Base-by-base conservation (phyloP, 2,113 vertebrate species). In the Atrichornis clamosus region DNA sequence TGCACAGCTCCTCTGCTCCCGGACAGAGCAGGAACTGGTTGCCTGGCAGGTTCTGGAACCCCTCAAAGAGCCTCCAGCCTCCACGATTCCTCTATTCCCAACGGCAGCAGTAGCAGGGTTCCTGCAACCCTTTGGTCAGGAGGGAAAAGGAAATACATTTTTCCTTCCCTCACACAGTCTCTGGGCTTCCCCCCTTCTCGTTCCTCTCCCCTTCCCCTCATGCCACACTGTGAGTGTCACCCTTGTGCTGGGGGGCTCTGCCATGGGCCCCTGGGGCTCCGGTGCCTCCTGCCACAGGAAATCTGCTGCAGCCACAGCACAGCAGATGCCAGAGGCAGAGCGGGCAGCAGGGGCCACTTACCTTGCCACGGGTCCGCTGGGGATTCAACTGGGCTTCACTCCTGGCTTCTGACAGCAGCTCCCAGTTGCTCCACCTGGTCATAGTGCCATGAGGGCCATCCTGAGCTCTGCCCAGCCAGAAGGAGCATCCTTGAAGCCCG, bases 11-110 rank as follows among this genome's bases (percentile, higher is more conserved):
- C 33, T 64, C 19, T 1, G 4, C 8, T 74, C 41, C n/a, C 6
- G 2, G 9, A 15, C 3, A 4, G 22, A 72, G 18, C 18, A 64
- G 49, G 39, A 30, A 46, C 22, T 1, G 4, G 49, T 73, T 26
- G 9, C 11, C 27, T 1, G 3, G 58, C 16, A 2, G 2, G 41
- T 22, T 24, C n/a, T 39, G 42, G 24, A 10, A 41, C 6, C 20
- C 15, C 11, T 21, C 15, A 67, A 44, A 46, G 26, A 55, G 24
- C 24, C 12, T 3, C 39, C 15, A 35, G 33, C 15, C 24, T n/a
- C 27, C 20, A 41, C 23, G 23, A 69, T 9, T n/a, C 35, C 49
- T 39, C 24, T 47, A 6, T 5, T 47, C 27, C 55, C 15, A 4
- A 11, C 3, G 4, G 44, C 30, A 26, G 30, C 9, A 41, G 35